Percentiles rank a stretch among this genome's conserved stretches.
These are phyloP conservation scores for Apocrypta bakeri DNA, from an alignment of 1,140 invertebrate genomes.

Conservation along the genomic window DNA sequence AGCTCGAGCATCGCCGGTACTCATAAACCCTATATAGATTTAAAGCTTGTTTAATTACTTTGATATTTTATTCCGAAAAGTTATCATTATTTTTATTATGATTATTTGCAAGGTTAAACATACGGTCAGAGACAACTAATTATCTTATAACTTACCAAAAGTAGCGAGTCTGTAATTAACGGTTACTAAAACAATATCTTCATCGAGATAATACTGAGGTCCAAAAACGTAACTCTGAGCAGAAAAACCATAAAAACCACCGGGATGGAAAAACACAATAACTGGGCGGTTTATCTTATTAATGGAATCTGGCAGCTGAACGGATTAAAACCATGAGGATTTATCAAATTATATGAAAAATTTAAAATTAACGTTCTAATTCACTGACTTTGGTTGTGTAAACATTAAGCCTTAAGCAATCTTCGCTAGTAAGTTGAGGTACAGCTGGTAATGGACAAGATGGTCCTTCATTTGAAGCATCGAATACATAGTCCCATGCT, in stretches of 20 bases:
- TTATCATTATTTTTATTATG: not conserved
- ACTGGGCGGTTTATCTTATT: constrained; percentile 60
- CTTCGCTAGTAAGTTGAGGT: constrained; percentile 71
- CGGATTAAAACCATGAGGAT: not conserved
- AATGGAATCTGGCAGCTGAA: constrained; percentile 40
- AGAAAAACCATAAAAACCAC: constrained; percentile 74
- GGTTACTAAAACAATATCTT: constrained; percentile 80
- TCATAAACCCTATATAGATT: not conserved
- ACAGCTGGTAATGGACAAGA: constrained; percentile 58
- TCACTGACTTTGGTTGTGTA: constrained; percentile 74
- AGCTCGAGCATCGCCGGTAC: constrained; percentile 77
- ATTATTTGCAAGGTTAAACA: not conserved
- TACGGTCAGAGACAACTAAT: not conserved
- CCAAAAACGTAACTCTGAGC: constrained; percentile 74
- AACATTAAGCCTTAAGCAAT: constrained; percentile 82
- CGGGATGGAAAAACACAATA: constrained; percentile 75
- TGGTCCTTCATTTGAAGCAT: constrained; percentile 68
- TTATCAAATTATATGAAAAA: not conserved
- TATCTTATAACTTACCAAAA: constrained; percentile 66
- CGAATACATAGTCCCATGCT: constrained; percentile 71
- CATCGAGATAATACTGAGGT: constrained; percentile 79
- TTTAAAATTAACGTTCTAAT: not conserved
- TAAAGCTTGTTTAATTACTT: too few relatives aligned
- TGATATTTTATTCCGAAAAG: too few relatives aligned
- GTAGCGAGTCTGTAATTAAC: constrained; percentile 82